Evolutionary conservation across 2,888 invertebrate genomes (phyloP).

Genomic region (Drosophila setosimentum): DNA sequence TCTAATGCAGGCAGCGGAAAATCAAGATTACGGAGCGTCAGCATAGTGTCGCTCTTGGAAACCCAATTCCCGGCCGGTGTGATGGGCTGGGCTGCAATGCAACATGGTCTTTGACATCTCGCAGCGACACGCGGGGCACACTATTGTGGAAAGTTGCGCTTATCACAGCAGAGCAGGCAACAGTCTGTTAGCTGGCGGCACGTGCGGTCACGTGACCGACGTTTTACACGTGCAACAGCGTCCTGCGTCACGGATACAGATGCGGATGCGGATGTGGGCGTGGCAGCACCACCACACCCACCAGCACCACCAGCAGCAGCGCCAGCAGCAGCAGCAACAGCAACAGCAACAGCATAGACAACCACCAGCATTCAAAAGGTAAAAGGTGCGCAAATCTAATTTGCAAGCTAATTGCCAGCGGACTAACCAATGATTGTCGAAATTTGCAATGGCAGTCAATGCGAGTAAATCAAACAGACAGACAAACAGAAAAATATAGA

Average conservation of each 20-base stretch:
- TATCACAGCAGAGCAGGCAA: constrained; percentile 62
- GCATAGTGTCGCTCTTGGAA: constrained; percentile 35
- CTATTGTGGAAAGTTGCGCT: constrained; percentile 69
- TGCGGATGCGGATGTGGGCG: constrained; percentile 44
- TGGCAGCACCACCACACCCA: constrained; percentile 38
- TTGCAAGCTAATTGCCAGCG: constrained; percentile 68
- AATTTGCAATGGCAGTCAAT: constrained; percentile 38
- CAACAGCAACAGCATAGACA: background rate
- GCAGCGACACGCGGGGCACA: constrained; percentile 32
- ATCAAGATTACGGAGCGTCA: constrained; percentile 54
- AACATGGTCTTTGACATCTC: constrained; percentile 73
- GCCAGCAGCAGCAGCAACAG: background rate
- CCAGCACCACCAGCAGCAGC: background rate
- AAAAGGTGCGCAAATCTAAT: constrained; percentile 48
- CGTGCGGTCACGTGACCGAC: constrained; percentile 81
- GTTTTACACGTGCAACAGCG: constrained; percentile 73
- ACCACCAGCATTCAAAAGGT: constrained; percentile 19
- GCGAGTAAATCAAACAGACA: constrained; percentile 32
- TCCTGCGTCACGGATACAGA: constrained; percentile 42
- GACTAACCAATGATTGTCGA: constrained; percentile 50
- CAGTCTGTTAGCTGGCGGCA: constrained; percentile 46
- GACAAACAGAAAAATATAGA: background rate
- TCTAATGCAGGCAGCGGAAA: constrained; percentile 24
- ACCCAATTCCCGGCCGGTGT: constrained; percentile 36
- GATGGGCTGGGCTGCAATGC: constrained; percentile 4